Evolutionary conservation across 2,797 vertebrate species (phyloP), one percentile per base, ranked within the genome.

Genomic region (Bucorvus abyssinicus): DNA sequence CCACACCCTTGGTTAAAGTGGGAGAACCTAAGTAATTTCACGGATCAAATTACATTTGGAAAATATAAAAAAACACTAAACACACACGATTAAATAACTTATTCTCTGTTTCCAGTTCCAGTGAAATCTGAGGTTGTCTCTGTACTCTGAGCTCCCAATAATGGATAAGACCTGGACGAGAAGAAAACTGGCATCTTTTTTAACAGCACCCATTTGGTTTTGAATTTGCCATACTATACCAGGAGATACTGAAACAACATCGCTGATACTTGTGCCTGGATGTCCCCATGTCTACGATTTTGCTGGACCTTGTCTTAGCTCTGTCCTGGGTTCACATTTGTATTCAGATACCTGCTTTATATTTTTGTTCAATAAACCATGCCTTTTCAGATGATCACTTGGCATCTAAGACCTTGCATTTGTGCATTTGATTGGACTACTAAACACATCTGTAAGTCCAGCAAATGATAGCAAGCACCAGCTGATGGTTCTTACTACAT

Each of bases 161-260:
- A 69, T 80, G 26, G 7, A 56, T 71, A 73, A 63, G 3, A 71
- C 13, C 8, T 44, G 3, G 12, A 18, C 3, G 11, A 24, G 30
- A 79, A 71, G 10, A 79, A 85, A 82, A 34, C 3, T 10, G 3
- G 1, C 10, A 24, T 30, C 36, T 52, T 63, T 53, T 40, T 55
- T 14, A 74, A 40, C 6, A 68, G 4, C 15, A 22, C 0, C 0
- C 3, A 10, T 55, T 77, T 0, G 0, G 6, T 49, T 50, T 75
- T 75, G 11, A 53, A 32, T 75, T 71, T 82, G 24, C 16, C 85
- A 2, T 16, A 7, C 3, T 47, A 6, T 34, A 64, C 12, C 13
- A 34, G 8, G 19, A 20, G 27, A n/a, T 26, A 38, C 20, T 30
- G 8, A 80, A 83, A 73, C 2, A 45, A 0, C 21, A 57, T 6